Conservation (phyloP, 1,140 invertebrate genomes). For the Pseudomyrmex dendroicus region DNA sequence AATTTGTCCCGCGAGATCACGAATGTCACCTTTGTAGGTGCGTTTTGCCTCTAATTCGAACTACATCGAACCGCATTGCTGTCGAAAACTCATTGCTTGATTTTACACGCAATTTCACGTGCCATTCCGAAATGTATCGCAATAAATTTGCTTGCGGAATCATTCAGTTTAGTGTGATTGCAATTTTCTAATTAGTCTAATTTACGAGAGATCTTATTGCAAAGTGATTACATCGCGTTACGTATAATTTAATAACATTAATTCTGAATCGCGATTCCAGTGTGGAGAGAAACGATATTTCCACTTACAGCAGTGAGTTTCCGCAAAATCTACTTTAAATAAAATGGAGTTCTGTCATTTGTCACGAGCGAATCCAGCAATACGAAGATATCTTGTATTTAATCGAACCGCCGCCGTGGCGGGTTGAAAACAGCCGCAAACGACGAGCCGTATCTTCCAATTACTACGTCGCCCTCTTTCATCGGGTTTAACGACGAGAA, state of each 20-base stretch:
- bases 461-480: conserved; percentile 60
- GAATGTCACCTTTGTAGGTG: conserved; percentile 43
- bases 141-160: neutral
- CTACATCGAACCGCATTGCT: neutral
- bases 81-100: neutral
- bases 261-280: neutral
- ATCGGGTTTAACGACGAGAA: conserved; percentile 59
- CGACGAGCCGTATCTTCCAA: conserved; percentile 43
- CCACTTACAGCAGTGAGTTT: too few species aligned
- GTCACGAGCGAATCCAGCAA: conserved; percentile 17
- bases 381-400: neutral
- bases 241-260: neutral
- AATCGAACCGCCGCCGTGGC: conserved; percentile 18
- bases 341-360: neutral
- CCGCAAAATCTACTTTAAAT: neutral
- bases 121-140: neutral
- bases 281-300: neutral
- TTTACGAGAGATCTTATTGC: too few species aligned
- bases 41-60: neutral
- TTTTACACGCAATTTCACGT: neutral
- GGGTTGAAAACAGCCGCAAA: conserved; percentile 46
- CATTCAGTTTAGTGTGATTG: neutral
- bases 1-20: conserved; percentile 24
- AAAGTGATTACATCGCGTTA: too few species aligned
- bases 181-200: neutral